Conservation (phyloP, 2,113 vertebrate genomes). For the Sus scrofa region T2T-Sscrofa CM000814.6:95045001-95045500, state of each 20-base stretch:
- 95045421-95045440: slow-evolving; percentile 20
- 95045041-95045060: slow-evolving; percentile 67
- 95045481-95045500: slow-evolving; percentile 44
- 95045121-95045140: slow-evolving; percentile 54
- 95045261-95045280: not conserved
- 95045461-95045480: not conserved
- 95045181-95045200: not conserved
- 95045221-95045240: not conserved
- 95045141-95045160: slow-evolving; percentile 27
- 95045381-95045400: not conserved
- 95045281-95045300: not conserved
- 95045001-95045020: slow-evolving; percentile 41
- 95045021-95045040: slow-evolving; percentile 78
- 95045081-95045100: slow-evolving; percentile 60
- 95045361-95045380: not conserved
- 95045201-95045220: not conserved
- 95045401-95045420: not conserved
- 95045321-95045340: slow-evolving; percentile 44
- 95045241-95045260: slow-evolving; percentile 1
- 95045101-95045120: slow-evolving; percentile 48
- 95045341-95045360: not conserved
- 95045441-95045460: not conserved
- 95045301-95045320: not conserved
- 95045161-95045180: slow-evolving; percentile 22
- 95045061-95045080: slow-evolving; percentile 59